Percentiles rank a stretch among this genome's conserved stretches.
Conservation (phyloP, 2,888 invertebrate genomes). For the Dynastes hyllus region DNA sequence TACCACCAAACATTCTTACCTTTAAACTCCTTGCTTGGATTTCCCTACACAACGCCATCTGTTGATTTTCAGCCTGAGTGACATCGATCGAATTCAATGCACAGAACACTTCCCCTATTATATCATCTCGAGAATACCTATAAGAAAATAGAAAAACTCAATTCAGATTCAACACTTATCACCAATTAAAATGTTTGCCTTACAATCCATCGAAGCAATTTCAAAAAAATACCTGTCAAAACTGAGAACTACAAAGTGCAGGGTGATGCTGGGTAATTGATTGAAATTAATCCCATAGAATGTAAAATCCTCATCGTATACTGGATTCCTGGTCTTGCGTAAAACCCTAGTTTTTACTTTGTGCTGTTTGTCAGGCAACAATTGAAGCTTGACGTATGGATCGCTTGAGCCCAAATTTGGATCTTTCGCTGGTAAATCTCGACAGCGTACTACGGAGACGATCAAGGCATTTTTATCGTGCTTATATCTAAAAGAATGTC, state of each 20-base stretch:
- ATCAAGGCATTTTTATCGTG: slow-evolving; percentile 92
- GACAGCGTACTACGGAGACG: slow-evolving; percentile 93
- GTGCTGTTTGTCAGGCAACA: slow-evolving; percentile 97
- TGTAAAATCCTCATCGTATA: slow-evolving; percentile 99
- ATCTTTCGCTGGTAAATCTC: slow-evolving; percentile 90
- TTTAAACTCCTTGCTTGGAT: slow-evolving; percentile 95
- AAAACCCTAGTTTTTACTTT: slow-evolving; percentile 97
- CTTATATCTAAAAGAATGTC: slow-evolving; percentile 80
- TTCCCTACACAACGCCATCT: slow-evolving; percentile 88
- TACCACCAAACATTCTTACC: slow-evolving; percentile 71
- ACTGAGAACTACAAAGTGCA: slow-evolving; percentile 94
- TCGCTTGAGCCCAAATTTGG: slow-evolving; percentile 88
- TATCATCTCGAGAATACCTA: slow-evolving; percentile 94
- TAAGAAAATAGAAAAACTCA: background rate
- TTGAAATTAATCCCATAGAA: slow-evolving; percentile 95
- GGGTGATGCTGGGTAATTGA: slow-evolving; percentile 90
- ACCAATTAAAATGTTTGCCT: too few relatives aligned
- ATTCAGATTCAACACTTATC: background rate
- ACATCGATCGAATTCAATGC: slow-evolving; percentile 81
- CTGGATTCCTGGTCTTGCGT: slow-evolving; percentile 95
- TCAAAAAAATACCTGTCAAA: slow-evolving; percentile 78
- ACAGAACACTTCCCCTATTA: slow-evolving; percentile 97
- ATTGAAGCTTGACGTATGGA: slow-evolving; percentile 98
- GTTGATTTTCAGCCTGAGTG: slow-evolving; percentile 83
- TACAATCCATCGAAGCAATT: background rate